These are phyloP conservation scores for Thelaira solivaga DNA, from an alignment of 2,888 invertebrate species.

Conservation along the genomic window DNA sequence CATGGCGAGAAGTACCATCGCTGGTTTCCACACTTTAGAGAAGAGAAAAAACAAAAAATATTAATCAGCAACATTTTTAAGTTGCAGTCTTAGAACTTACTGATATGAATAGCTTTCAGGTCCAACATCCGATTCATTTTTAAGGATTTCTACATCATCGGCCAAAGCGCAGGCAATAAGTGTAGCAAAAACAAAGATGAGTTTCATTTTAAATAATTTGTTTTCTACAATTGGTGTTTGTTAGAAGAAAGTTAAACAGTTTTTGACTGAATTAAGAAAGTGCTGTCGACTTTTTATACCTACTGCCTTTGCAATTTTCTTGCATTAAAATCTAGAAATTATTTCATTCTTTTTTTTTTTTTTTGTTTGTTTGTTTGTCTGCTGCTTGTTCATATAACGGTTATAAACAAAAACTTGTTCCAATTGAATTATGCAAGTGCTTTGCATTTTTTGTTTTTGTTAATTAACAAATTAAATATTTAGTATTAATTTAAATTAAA, in stretches of 20 bases:
- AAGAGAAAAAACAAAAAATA: not conserved
- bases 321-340: not conserved
- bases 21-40: constrained; percentile 54
- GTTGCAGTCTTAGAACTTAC: not conserved
- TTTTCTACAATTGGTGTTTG: not conserved
- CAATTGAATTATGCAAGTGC: constrained; percentile 22
- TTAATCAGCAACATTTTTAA: not conserved
- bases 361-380: not conserved
- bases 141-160: constrained; percentile 67
- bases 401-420: constrained; percentile 16
- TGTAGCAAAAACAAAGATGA: constrained; percentile 64
- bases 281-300: constrained; percentile 7
- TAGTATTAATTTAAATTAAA: too few species aligned
- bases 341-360: not conserved
- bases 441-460: not conserved
- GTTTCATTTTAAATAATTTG: constrained; percentile 67
- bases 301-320: not conserved
- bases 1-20: constrained; percentile 75
- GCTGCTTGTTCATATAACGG: not conserved
- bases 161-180: constrained; percentile 67
- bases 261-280: constrained; percentile 11
- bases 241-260: constrained; percentile 21
- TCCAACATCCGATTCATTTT: constrained; percentile 78
- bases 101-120: constrained; percentile 79
- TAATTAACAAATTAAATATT: not conserved